Evolutionary conservation across 2,888 invertebrate species (phyloP).

Genomic region (Drosophila dives): DNA sequence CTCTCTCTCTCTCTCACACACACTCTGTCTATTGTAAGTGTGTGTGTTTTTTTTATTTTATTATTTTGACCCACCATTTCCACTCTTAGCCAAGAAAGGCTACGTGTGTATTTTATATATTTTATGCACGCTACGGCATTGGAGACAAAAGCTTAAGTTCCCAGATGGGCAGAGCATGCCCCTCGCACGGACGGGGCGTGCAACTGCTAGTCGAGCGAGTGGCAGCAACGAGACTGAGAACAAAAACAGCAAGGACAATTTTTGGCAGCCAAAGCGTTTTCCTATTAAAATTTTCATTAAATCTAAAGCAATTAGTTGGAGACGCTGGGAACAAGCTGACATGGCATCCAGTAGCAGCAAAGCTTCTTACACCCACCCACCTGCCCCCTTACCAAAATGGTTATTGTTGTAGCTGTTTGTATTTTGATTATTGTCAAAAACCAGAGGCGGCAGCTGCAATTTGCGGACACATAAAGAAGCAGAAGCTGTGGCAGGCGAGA

Average conservation of each 20-base stretch:
- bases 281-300: constrained; percentile 83
- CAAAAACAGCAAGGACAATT: constrained; percentile 43
- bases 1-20: background rate
- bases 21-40: background rate
- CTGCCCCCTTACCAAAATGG: background rate
- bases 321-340: constrained; percentile 48
- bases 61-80: background rate
- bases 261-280: constrained; percentile 71
- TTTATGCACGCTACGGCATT: constrained; percentile 62
- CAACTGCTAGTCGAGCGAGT: constrained; percentile 24
- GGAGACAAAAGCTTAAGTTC: constrained; percentile 46
- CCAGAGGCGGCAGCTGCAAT: constrained; percentile 61
- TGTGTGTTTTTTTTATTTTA: constrained; percentile 6
- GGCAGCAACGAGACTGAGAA: background rate
- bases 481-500: background rate
- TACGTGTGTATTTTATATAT: constrained; percentile 52
- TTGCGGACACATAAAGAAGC: constrained; percentile 59
- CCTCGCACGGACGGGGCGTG: constrained; percentile 1
- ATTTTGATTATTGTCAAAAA: constrained; percentile 74
- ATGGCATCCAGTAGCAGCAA: constrained; percentile 34
- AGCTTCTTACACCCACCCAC: background rate
- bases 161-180: constrained; percentile 1
- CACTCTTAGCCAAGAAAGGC: background rate
- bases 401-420: constrained; percentile 52
- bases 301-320: constrained; percentile 81